Evolutionary conservation across 53 echinoderm and acorn worm genomes (phyloP).

Genomic region (Astropecten irregularis): DNA sequence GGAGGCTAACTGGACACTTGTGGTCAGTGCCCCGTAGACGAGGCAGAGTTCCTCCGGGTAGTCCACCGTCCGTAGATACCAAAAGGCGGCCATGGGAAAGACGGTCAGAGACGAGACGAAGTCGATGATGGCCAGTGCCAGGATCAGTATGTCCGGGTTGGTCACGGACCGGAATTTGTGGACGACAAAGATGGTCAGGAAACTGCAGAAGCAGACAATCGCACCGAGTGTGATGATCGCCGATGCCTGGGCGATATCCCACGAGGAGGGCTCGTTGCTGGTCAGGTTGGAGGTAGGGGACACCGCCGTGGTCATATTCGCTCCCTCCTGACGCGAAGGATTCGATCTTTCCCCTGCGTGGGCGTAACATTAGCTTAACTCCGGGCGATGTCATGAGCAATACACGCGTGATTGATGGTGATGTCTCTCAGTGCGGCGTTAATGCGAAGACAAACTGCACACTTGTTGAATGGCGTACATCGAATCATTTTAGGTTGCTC

Average conservation of each 20-base stretch:
- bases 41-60: constrained; percentile 25
- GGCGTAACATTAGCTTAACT: not conserved
- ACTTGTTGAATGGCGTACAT: no score
- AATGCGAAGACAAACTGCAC: no score
- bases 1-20: constrained; percentile 46
- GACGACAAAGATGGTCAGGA: constrained; percentile 52
- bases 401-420: no score
- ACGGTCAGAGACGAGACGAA: constrained; percentile 46
- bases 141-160: constrained; percentile 66
- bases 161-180: constrained; percentile 53
- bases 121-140: constrained; percentile 66
- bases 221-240: constrained; percentile 37
- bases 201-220: constrained; percentile 53
- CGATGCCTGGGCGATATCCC: constrained; percentile 27
- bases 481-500: no score
- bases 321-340: no score
- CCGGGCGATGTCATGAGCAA: no score
- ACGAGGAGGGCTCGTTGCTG: not conserved
- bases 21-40: constrained; percentile 18
- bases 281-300: not conserved
- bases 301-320: no score
- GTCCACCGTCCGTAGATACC: constrained; percentile 12
- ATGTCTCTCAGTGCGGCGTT: no score
- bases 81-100: constrained; percentile 51
- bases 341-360: no score